Conservation (phyloP, 2,888 invertebrate genomes). For the Oscheius myriophilus region DNA sequence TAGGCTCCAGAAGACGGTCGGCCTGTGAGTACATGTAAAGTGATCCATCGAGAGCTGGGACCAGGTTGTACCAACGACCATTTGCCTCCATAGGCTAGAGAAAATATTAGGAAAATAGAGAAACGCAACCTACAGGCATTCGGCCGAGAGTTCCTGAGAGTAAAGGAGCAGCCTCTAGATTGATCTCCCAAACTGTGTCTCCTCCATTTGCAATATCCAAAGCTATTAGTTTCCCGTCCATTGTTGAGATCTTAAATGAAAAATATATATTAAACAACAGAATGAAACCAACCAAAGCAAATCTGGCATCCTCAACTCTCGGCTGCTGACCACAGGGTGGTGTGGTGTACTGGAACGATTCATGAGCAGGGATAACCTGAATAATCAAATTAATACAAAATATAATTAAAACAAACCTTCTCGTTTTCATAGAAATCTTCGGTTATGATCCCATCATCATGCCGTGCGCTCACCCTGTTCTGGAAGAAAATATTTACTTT, state of each 20-base stretch:
- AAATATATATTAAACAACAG: neutral
- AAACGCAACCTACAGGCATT: conserved; percentile 31
- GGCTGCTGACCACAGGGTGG: conserved; percentile 27
- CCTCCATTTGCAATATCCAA: conserved; percentile 43
- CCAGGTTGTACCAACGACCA: conserved; percentile 76
- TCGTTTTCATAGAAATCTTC: conserved; percentile 11
- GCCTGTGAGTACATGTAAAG: conserved; percentile 79
- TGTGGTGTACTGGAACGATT: conserved; percentile 11
- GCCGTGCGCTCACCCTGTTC: neutral
- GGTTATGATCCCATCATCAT: conserved; percentile 22
- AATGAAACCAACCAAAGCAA: conserved; percentile 27
- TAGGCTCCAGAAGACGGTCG: conserved; percentile 78
- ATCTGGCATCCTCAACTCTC: conserved; percentile 17
- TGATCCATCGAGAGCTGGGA: conserved; percentile 90
- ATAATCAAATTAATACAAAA: neutral
- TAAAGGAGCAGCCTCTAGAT: conserved; percentile 37
- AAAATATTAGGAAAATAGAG: neutral
- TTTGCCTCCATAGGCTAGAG: conserved; percentile 35
- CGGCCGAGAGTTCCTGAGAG: conserved; percentile 42
- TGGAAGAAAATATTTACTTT: neutral
- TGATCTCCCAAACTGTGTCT: conserved; percentile 37
- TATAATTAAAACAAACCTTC: conserved; percentile 5
- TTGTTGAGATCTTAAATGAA: conserved; percentile 39
- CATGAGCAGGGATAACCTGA: conserved; percentile 23
- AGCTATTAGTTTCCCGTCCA: conserved; percentile 56